Base-by-base conservation (phyloP, 2,888 invertebrate genomes). In the Synanthedon andrenaeformis region DNA sequence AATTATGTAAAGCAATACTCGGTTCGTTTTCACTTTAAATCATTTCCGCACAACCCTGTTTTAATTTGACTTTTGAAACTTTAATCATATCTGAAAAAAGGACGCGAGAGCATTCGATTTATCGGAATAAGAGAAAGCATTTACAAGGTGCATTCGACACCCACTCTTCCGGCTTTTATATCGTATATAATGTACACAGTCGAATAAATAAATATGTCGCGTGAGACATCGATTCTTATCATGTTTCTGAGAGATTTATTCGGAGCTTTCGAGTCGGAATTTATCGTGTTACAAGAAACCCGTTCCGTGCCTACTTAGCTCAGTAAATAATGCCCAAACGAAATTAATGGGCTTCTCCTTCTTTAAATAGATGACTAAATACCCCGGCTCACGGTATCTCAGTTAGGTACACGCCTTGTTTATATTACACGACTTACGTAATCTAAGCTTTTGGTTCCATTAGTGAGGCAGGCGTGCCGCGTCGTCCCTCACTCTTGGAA, bases 281-380 rank as follows among this genome's bases (percentile, higher is more conserved):
- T 86, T 85, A 86, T 84, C 70, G 79, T 66, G 76, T 73, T 75
- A 76, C 77, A 75, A 70, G 80, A 70, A 81, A 85, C 84, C 81
- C 82, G 85, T 84, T 85, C 71, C 83, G 82, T 84, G 85, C 75
- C 80, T 84, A 78, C 84, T 82, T 77, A 78, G 76, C 77, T 79
- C 76, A 72, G 81, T 86, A 85, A 86, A 85, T 87, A 86, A 85
- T 78, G 79, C 73, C 65, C 70, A 65, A 79, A 72, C 78, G 65
- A 81, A 83, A 86, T 86, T 82, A 76, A 86, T 83, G 82, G 78
- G 68, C 74, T 74, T 78, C 63, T 61, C 79, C 73, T 81, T 85
- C 82, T 81, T 82, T 81, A 84, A 83, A 86, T 85, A 87, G 84
- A 86, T 86, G 84, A 85, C 80, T 86, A 79, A 86, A 83, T 83